Evolutionary conservation across 2,888 invertebrate species (phyloP), one percentile per base, ranked within the genome.

Genomic region (Rhingia rostrata): DNA sequence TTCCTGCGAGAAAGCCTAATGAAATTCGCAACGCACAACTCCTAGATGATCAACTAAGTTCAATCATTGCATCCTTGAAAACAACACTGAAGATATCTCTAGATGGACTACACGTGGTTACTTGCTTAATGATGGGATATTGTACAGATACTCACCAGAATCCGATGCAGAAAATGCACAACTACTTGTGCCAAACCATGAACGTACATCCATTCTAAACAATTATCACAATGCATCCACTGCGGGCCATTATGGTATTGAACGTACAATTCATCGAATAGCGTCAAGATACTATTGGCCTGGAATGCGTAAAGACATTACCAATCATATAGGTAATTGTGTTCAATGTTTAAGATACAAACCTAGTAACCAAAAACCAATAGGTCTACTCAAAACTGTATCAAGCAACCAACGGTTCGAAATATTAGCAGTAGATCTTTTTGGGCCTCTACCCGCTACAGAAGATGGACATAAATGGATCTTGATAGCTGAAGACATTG

Each of bases 401-500:
- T 35, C 70, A 10, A 86, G 83, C 41, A 82, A 82, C 5, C 79
- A 86, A 56, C 43, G 86, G 6, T 87, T 87, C 35, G 86, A 87
- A 51, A 43, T 84, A 6, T 1, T 87, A 4, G 75, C 86, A 0
- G 69, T 86, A 3, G 86, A 87, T 41, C 54, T 86, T 6, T 87
- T 87, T 49, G 86, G 84, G 6, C 86, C 81, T 0, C 43, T 74
- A 63, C 87, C 86, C 1, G 22, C 4, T 0, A 81, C 74, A 0
- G 0, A 69, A 1, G 86, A 70, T 10, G 77, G 74, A 6, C 41
- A 69, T 3, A 61, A 64, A 54, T 90, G 89, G 89, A 86, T 90
- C 0, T 39, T 87, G 53, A 49, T 88, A 74, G 85, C 78, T 0
- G 87, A 87, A 73, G 90, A 90, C 30, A 56, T 90, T 0, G 86